phyloP scores from a whole-genome alignment of 2,888 invertebrate species.

The Macaria liturata region DNA sequence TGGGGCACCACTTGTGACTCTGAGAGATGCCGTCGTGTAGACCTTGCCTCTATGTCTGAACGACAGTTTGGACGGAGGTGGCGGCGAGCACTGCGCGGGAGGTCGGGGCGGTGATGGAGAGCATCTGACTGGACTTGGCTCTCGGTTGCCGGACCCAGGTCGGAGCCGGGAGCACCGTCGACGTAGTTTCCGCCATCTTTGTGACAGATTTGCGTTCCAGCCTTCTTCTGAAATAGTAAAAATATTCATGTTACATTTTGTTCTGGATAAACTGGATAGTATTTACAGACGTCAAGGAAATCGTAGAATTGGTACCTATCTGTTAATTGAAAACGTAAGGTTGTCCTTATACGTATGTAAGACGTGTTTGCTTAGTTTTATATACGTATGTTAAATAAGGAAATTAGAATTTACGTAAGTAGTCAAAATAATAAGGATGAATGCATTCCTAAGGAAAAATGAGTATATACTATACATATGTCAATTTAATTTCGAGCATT shows the following conservation, averaged over 20 bases:
- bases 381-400: slow-evolving; percentile 25
- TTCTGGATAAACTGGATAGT: no score
- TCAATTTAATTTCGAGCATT: no score
- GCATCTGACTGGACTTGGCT: slow-evolving; percentile 81
- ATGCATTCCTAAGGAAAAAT: no score
- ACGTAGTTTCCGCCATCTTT: slow-evolving; percentile 89
- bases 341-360: slow-evolving; percentile 15
- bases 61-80: slow-evolving; percentile 74
- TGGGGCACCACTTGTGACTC: slow-evolving; percentile 84
- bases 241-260: background rate
- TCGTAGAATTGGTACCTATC: background rate
- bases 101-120: slow-evolving; percentile 82
- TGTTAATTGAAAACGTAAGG: slow-evolving; percentile 9
- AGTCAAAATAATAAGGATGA: no score
- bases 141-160: slow-evolving; percentile 83
- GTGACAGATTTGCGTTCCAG: slow-evolving; percentile 89
- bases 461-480: no score
- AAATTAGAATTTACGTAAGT: slow-evolving; percentile 21
- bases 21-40: slow-evolving; percentile 75
- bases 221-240: slow-evolving; percentile 84
- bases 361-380: slow-evolving; percentile 19
- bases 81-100: slow-evolving; percentile 76
- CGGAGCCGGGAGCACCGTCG: slow-evolving; percentile 87
- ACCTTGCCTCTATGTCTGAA: slow-evolving; percentile 78
- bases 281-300: no score